Conservation (phyloP, 2,113 vertebrate species). For the Sigmodon hispidus region DNA sequence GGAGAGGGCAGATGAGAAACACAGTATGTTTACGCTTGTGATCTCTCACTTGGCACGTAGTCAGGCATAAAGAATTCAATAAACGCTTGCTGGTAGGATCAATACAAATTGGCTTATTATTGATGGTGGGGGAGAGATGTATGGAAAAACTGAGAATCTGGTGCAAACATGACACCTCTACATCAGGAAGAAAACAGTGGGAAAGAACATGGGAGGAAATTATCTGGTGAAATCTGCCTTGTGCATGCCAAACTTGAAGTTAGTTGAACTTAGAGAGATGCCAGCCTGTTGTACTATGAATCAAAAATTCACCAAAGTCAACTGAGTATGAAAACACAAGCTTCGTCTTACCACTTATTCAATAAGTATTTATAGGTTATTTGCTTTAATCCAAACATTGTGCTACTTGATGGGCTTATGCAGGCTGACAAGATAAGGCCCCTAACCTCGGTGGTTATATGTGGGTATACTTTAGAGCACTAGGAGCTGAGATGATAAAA, state of each 20-base stretch:
- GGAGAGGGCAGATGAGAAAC: not conserved
- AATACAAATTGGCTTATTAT: constrained; percentile 18
- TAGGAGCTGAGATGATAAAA: not conserved
- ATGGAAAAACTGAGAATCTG: not conserved
- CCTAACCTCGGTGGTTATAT: not conserved
- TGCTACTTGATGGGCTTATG: not conserved
- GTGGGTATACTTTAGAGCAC: not conserved
- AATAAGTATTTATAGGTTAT: not conserved
- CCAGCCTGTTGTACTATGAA: no score
- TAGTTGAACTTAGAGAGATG: not conserved
- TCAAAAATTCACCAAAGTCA: not conserved
- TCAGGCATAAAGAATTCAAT: not conserved
- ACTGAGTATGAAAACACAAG: not conserved
- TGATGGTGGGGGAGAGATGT: not conserved
- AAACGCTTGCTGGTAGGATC: not conserved
- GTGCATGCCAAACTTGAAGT: not conserved
- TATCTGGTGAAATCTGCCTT: not conserved
- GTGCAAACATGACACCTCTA: not conserved
- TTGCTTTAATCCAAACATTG: not conserved
- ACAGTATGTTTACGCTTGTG: not conserved
- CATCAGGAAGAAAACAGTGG: not conserved
- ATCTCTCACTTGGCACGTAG: not conserved
- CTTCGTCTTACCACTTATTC: not conserved
- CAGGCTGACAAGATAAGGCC: no score
- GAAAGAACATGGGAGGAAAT: no score